These are phyloP conservation scores for Hedychridium roseum DNA, from an alignment of 2,888 invertebrate genomes.

Conservation along the genomic window DNA sequence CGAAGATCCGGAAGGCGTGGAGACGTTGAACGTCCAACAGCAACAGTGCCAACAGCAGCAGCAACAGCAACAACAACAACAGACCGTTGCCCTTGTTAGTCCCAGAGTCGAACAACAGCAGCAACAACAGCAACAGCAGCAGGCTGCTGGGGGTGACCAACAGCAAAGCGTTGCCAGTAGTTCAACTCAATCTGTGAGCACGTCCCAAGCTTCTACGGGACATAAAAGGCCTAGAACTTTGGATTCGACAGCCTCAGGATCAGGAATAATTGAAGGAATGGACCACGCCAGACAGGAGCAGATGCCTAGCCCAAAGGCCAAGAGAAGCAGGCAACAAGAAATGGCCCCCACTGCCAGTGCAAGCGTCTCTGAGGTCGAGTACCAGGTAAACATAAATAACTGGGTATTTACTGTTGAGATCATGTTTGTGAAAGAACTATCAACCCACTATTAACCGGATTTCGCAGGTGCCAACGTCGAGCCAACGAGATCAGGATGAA, in stretches of 20 bases:
- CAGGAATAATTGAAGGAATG: constrained; percentile 48
- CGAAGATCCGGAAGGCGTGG: constrained; percentile 66
- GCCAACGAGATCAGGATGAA: constrained; percentile 80
- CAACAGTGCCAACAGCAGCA: constrained; percentile 47
- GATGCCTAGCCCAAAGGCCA: constrained; percentile 53
- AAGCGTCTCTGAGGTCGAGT: constrained; percentile 59
- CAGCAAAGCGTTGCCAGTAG: constrained; percentile 65
- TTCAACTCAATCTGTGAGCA: constrained; percentile 74
- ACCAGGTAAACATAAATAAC: constrained; percentile 47
- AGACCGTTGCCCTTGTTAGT: constrained; percentile 60
- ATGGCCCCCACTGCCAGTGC: constrained; percentile 48
- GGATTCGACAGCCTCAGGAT: constrained; percentile 52
- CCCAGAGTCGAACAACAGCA: constrained; percentile 56
- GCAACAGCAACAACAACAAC: constrained; percentile 52
- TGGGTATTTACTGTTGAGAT: constrained; percentile 8
- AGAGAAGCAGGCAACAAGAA: constrained; percentile 54
- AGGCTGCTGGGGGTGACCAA: constrained; percentile 54
- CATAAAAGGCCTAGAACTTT: constrained; percentile 69
- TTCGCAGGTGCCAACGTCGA: constrained; percentile 88
- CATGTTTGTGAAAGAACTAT: too few relatives aligned
- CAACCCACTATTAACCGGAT: too few relatives aligned
- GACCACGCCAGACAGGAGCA: constrained; percentile 54
- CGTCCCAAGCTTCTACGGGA: constrained; percentile 69
- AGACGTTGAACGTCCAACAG: constrained; percentile 48
- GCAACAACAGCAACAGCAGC: constrained; percentile 48